Evolutionary conservation across 1,140 invertebrate species (phyloP), one percentile per base, ranked within the genome.

Genomic region (Temnothorax curvispinosus): DNA sequence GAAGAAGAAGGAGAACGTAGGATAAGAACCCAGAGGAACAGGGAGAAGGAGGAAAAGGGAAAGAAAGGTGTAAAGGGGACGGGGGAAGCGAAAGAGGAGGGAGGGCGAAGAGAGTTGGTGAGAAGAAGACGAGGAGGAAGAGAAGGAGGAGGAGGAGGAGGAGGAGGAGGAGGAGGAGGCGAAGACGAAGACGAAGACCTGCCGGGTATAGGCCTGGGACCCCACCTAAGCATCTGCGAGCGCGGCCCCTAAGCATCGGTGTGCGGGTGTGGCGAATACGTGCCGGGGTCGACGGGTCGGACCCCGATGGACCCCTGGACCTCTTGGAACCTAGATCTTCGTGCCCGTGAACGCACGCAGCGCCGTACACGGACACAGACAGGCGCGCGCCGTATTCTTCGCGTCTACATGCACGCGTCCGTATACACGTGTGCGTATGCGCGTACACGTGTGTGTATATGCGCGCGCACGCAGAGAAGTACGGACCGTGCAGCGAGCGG

Each of bases 201-300:
- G 87, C 50, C 60, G 77, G 60, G 77, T 90, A 87, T 82, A 87
- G 76, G 76, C 88, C 56, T 89, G 88, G 62, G 88, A 92, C 93
- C 91, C 91, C 92, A 94, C 94, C 93, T 94, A 92, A 94, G 92
- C 92, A 92, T 89, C 91, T 88, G 80, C 80, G 75, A 90, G 91
- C 87, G 89, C 89, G 91, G 91, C 87, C 90, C 87, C 89, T 93
- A 91, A 92, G 93, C 92, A 94, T 93, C 89, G 90, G 87, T 94
- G 93, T 91, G 94, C 94, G 94, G 94, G 95, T 95, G 94, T 95
- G 95, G 95, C 94, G 92, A 95, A 95, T 95, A 95, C 94, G 94
- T 94, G 94, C 94, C 92, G 93, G 92, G 94, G 95, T 95, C 94
- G 91, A 86, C 85, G 89, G 94, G 94, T 95, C 94, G 93, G 92